Evolutionary conservation across 1,140 invertebrate genomes (phyloP), one percentile per base, ranked within the genome.

Genomic region (Aphelinus atriplicis): DNA sequence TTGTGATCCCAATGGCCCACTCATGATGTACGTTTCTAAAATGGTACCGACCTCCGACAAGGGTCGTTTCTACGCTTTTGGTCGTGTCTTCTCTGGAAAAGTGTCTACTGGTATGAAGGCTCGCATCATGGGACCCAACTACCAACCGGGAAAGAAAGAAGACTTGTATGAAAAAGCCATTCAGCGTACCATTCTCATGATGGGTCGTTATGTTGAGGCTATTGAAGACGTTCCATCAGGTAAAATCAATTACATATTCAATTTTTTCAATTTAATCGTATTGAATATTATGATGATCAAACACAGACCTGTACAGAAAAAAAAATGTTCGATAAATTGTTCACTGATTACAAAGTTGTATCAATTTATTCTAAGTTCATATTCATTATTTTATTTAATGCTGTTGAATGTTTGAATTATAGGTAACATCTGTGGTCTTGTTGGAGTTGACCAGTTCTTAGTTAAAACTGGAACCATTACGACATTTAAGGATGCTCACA

Each of bases 21-120:
- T 99, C 47, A 99, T 99, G 98, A 99, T 99, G 98, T 99, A 99
- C 91, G 92, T 99, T 78, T 99, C 97, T 45, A 99, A 99, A 90
- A 99, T 99, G 98, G 98, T 99, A 88, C 98, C 98, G 72, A 99
- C 98, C 3, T 95, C 96, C 57, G 98, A 99, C 88, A 99, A 99
- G 89, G 98, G 98, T 78, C 94, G 98, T 87, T 99, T 99, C 93
- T 99, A 99, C 89, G 98, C 98, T 71, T 99, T 99, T 87, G 98
- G 98, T 76, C 97, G 98, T 91, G 98, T 99, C 5, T 99, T 99
- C 91, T 96, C 98, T 83, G 98, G 98, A 81, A 97, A 95, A 87
- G 95, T 94, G n/a, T 91, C 91, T 70, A 99, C 98, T 78, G 98
- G 98, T 73, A 92, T 95, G 92, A 99, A 99, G 88, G 96, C 95